Percentiles rank a stretch among this genome's conserved stretches.
Conservation (phyloP, 2,888 invertebrate genomes). For the Plutella xylostella region DNA sequence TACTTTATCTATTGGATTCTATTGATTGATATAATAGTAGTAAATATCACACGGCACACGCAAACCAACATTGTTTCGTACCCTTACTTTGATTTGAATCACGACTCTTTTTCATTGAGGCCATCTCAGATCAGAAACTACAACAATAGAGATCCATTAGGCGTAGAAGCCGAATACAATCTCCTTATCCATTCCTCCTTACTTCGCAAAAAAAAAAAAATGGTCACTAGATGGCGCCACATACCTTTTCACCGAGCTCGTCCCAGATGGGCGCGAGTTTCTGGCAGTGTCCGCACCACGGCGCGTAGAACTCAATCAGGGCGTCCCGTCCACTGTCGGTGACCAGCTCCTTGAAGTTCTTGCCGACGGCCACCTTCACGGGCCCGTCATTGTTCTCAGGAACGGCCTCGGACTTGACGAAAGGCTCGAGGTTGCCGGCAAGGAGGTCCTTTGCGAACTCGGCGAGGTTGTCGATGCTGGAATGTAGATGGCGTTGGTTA, state of each 20-base stretch:
- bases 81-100: no score
- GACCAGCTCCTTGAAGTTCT: conserved; percentile 96
- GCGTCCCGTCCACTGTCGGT: conserved; percentile 92
- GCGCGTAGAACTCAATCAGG: conserved; percentile 98
- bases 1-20: no score
- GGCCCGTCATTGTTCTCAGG: conserved; percentile 87
- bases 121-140: no score
- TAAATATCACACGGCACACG: no score
- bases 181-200: no score
- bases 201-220: neutral
- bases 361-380: conserved; percentile 92
- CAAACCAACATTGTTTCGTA: no score
- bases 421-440: conserved; percentile 87
- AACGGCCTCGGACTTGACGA: conserved; percentile 93
- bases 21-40: no score
- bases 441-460: conserved; percentile 87
- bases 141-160: no score
- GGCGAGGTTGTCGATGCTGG: conserved; percentile 85
- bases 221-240: no score
- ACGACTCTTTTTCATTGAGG: no score
- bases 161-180: no score
- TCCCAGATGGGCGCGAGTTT: conserved; percentile 93
- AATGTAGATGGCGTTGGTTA: no score
- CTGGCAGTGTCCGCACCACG: conserved; percentile 99
- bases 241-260: conserved; percentile 88